Evolutionary conservation across 1,140 invertebrate genomes (phyloP).

Genomic region (Oscheius sp.): DNA sequence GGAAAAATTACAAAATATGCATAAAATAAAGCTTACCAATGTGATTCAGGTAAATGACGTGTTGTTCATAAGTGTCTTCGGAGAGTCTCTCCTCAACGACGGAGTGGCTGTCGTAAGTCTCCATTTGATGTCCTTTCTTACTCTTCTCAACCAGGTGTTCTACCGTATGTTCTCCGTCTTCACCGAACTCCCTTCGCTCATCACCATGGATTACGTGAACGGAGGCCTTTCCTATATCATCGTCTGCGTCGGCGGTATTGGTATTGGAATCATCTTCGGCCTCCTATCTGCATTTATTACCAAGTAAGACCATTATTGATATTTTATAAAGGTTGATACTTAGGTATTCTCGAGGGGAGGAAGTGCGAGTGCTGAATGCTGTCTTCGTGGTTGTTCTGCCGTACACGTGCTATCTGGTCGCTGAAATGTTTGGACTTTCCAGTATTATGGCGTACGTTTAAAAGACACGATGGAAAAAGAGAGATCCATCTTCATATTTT

Average conservation of each 20-base stretch:
- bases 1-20: too few relatives aligned
- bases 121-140: neutral
- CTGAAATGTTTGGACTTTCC: slow-evolving; percentile 51
- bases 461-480: neutral
- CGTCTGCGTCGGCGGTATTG: slow-evolving; percentile 85
- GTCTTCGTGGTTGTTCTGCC: slow-evolving; percentile 55
- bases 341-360: slow-evolving; percentile 39
- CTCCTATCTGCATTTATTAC: slow-evolving; percentile 76
- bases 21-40: too few relatives aligned
- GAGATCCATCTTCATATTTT: neutral
- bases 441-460: slow-evolving; percentile 51
- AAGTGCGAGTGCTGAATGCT: slow-evolving; percentile 56
- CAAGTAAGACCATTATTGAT: slow-evolving; percentile 44
- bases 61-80: slow-evolving; percentile 96
- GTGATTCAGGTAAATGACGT: slow-evolving; percentile 91
- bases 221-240: slow-evolving; percentile 89
- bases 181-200: slow-evolving; percentile 60
- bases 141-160: slow-evolving; percentile 65
- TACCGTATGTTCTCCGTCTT: slow-evolving; percentile 95
- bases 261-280: slow-evolving; percentile 93
- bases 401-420: slow-evolving; percentile 49
- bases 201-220: slow-evolving; percentile 70
- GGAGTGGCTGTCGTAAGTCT: slow-evolving; percentile 79
- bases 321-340: neutral
- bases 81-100: slow-evolving; percentile 94